These are phyloP conservation scores for Buceros bicornis DNA, from an alignment of 2,797 vertebrate species.

Conservation along the genomic window DNA sequence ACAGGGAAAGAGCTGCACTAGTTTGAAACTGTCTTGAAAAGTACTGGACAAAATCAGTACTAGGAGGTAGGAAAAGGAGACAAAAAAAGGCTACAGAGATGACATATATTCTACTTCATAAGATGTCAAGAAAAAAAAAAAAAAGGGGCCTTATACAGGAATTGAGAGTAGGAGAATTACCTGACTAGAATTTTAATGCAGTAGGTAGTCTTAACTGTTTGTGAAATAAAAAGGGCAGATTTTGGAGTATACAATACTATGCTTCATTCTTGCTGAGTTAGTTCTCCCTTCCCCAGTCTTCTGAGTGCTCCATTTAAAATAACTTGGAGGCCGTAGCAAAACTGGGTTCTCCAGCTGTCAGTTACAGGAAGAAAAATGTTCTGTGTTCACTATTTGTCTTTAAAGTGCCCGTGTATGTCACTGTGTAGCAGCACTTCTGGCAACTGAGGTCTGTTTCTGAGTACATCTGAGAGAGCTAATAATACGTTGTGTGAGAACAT, in stretches of 20 bases:
- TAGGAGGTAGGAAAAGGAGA: background rate
- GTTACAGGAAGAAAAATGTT: background rate
- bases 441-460: background rate
- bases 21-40: background rate
- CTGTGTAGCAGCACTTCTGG: background rate
- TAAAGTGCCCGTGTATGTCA: background rate
- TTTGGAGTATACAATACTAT: background rate
- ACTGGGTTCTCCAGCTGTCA: background rate
- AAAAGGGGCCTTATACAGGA: background rate
- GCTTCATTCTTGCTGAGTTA: background rate
- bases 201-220: background rate
- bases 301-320: background rate
- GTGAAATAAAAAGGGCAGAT: background rate
- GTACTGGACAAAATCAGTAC: background rate
- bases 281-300: background rate
- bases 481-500: background rate
- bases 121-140: background rate
- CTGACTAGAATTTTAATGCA: background rate
- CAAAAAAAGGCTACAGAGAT: background rate
- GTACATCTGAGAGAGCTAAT: background rate
- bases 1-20: background rate
- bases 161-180: background rate
- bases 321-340: background rate
- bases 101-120: background rate
- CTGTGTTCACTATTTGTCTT: background rate